Conservation (phyloP, 1,140 invertebrate genomes). For the Drosophila teissieri region DNA sequence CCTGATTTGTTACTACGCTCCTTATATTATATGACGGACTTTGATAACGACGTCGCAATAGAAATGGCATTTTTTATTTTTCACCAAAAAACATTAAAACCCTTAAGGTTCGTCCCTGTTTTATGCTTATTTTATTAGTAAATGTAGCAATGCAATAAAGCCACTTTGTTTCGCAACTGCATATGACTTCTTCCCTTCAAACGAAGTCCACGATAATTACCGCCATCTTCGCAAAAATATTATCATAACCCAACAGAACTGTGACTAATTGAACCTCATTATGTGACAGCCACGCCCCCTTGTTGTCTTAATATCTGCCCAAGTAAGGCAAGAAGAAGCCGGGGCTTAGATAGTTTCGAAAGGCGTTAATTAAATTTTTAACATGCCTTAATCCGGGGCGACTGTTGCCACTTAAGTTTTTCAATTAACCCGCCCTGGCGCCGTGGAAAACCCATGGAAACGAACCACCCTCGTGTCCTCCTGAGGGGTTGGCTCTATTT, state of each 20-base stretch:
- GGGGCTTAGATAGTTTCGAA: constrained; percentile 56
- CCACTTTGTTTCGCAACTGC: no score
- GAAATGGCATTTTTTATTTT: no score
- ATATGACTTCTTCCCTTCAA: no score
- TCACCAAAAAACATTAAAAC: no score
- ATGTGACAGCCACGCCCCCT: constrained; percentile 27
- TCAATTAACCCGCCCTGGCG: constrained; percentile 67
- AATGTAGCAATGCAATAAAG: no score
- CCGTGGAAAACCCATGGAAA: constrained; percentile 6
- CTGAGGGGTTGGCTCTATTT: constrained; percentile 45
- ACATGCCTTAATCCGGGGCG: constrained; percentile 75
- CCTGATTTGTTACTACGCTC: background rate
- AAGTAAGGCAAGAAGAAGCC: background rate
- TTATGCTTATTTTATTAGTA: no score
- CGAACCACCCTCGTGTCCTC: constrained; percentile 18
- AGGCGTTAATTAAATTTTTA: constrained; percentile 82
- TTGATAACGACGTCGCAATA: no score
- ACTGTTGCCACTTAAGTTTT: constrained; percentile 82
- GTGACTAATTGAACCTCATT: constrained; percentile 23
- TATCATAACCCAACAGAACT: background rate
- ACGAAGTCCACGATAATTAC: no score
- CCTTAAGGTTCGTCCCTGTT: no score
- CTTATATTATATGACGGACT: no score
- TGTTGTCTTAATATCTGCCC: constrained; percentile 7
- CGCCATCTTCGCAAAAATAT: background rate